Conservation (phyloP, 2,888 invertebrate genomes). For the Plusia festucae region DNA sequence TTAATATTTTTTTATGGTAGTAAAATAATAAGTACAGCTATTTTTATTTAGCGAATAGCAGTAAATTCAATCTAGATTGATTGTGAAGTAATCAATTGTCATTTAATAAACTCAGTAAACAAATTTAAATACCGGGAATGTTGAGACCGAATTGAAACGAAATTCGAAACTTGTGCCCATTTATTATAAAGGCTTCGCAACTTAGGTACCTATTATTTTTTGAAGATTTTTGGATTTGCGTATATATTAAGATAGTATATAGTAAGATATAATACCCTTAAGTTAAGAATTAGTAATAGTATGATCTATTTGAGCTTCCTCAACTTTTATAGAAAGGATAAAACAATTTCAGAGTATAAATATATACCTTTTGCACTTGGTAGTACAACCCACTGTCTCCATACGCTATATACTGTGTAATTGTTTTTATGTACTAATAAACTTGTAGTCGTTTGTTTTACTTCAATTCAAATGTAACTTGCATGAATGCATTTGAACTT, state of each 20-base stretch:
- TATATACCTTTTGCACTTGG: too few relatives aligned
- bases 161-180: slow-evolving; percentile 34
- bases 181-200: slow-evolving; percentile 24
- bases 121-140: slow-evolving; percentile 31
- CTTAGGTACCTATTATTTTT: slow-evolving; percentile 27
- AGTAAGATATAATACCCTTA: neutral
- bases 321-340: too few relatives aligned
- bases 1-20: too few relatives aligned
- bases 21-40: too few relatives aligned
- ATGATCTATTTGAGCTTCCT: too few relatives aligned
- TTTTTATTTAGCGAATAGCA: neutral
- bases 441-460: neutral
- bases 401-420: too few relatives aligned
- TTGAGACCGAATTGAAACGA: slow-evolving; percentile 35
- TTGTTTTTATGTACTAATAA: too few relatives aligned
- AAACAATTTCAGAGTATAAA: too few relatives aligned
- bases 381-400: too few relatives aligned
- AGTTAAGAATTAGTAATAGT: neutral
- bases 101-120: slow-evolving; percentile 28
- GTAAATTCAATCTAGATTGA: neutral
- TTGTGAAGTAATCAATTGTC: slow-evolving; percentile 30
- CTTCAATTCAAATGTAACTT: neutral
- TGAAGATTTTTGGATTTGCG: slow-evolving; percentile 10
- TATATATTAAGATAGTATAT: neutral
- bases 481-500: slow-evolving; percentile 3